Conservation (phyloP, 2,113 vertebrate species). For the Xenus cinereus region DNA sequence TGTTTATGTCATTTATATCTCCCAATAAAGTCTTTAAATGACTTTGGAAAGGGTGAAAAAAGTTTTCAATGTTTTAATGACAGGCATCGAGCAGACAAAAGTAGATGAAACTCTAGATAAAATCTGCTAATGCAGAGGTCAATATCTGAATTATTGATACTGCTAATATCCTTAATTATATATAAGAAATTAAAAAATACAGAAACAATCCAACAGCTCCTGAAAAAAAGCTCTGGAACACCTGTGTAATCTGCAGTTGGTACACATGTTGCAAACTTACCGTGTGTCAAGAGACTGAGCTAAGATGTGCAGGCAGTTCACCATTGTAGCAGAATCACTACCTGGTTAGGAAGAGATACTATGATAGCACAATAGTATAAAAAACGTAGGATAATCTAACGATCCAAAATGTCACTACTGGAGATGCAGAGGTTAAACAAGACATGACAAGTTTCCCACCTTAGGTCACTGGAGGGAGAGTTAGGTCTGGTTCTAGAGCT, state of each 20-base stretch:
- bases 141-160: neutral
- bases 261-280: slow-evolving; percentile 65
- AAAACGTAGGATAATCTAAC: neutral
- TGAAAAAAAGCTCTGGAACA: neutral
- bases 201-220: neutral
- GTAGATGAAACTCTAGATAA: neutral
- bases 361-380: neutral
- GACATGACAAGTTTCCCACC: neutral
- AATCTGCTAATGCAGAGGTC: neutral
- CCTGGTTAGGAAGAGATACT: slow-evolving; percentile 72
- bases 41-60: neutral
- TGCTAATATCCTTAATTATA: neutral
- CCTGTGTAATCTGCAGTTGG: accelerated
- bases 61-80: neutral
- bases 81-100: neutral
- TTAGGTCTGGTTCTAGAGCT: neutral
- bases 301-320: slow-evolving; percentile 97
- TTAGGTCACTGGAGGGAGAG: neutral
- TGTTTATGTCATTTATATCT: neutral
- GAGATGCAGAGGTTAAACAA: neutral
- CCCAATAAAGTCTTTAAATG: neutral
- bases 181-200: neutral
- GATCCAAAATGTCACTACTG: neutral
- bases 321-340: slow-evolving; percentile 92
- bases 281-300: slow-evolving; percentile 96